A percentile compares a stretch with the other conserved stretches of the same genome.
These are phyloP conservation scores for Glaucopsyche alexis DNA, from an alignment of 2,888 invertebrate genomes.

Conservation along the genomic window DNA sequence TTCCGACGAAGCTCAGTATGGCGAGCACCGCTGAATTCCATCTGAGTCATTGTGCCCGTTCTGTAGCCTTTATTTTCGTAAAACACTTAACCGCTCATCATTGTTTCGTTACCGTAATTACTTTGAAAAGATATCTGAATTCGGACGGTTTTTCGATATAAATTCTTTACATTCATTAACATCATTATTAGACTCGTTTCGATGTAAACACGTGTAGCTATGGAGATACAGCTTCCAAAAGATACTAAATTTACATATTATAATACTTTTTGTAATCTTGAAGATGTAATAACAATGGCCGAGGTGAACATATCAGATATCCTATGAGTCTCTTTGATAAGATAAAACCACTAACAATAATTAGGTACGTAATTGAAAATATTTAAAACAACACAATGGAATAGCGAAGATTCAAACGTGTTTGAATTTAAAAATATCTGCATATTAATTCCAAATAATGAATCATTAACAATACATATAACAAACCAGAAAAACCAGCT, in stretches of 20 bases:
- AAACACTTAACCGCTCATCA: slow-evolving; percentile 75
- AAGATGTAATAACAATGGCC: background rate
- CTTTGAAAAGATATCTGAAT: slow-evolving; percentile 23
- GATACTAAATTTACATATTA: background rate
- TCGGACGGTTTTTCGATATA: background rate
- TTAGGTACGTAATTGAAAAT: slow-evolving; percentile 12
- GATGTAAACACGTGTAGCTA: background rate
- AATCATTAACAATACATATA: slow-evolving; percentile 11
- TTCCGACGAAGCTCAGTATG: slow-evolving; percentile 76
- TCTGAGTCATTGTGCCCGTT: slow-evolving; percentile 80
- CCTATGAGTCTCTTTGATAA: background rate
- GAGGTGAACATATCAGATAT: slow-evolving; percentile 11
- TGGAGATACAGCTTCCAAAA: background rate
- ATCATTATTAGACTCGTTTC: slow-evolving; percentile 2
- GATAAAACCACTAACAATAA: slow-evolving; percentile 2
- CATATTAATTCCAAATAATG: slow-evolving; percentile 6
- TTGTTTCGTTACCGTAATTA: slow-evolving; percentile 51
- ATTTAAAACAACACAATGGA: background rate
- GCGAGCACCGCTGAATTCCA: slow-evolving; percentile 76
- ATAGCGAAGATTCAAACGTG: background rate
- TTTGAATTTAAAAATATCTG: slow-evolving; percentile 1
- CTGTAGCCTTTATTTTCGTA: slow-evolving; percentile 77
- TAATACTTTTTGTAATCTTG: background rate
- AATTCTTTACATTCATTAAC: slow-evolving; percentile 7
- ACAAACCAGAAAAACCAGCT: slow-evolving; percentile 18